These are phyloP conservation scores for Trematomus bernacchii DNA, from an alignment of 2,797 vertebrate species.

Conservation along the genomic window DNA sequence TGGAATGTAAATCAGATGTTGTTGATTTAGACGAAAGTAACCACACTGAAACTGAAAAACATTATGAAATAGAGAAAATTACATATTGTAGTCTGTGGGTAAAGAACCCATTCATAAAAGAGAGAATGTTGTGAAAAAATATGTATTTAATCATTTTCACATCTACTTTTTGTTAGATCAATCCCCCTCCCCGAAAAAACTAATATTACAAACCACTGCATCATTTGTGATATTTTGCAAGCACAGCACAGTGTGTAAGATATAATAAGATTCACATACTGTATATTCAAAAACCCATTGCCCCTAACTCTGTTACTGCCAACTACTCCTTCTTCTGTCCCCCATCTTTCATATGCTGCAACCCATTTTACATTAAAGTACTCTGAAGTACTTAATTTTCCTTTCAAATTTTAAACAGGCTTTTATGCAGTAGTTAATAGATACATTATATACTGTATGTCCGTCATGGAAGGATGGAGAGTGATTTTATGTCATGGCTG, in stretches of 20 bases:
- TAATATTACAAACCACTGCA: slow-evolving; percentile 10
- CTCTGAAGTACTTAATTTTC: slow-evolving; percentile 10
- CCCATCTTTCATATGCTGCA: not conserved
- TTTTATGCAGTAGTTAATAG: slow-evolving; percentile 28
- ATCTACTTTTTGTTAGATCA: slow-evolving; percentile 4
- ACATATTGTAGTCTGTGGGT: slow-evolving; percentile 27
- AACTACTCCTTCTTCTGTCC: not conserved
- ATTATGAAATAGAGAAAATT: slow-evolving; percentile 45
- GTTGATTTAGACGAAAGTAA: slow-evolving; percentile 29
- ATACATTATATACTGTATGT: not conserved
- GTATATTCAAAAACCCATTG: not conserved
- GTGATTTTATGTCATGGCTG: not conserved
- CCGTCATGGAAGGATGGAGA: not conserved
- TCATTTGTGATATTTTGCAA: not conserved
- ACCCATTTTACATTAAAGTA: not conserved
- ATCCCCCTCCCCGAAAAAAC: not conserved
- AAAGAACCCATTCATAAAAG: slow-evolving; percentile 17
- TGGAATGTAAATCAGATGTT: slow-evolving; percentile 50
- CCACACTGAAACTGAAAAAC: slow-evolving; percentile 41
- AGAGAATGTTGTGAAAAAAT: slow-evolving; percentile 19
- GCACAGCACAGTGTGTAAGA: not conserved
- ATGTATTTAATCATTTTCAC: slow-evolving; percentile 11
- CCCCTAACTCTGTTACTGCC: not conserved
- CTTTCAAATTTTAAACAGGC: slow-evolving; percentile 2
- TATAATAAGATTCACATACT: slow-evolving; percentile 9